phyloP scores from a whole-genome alignment of 2,797 vertebrate genomes.

The Platyrinchus mystaceus region DNA sequence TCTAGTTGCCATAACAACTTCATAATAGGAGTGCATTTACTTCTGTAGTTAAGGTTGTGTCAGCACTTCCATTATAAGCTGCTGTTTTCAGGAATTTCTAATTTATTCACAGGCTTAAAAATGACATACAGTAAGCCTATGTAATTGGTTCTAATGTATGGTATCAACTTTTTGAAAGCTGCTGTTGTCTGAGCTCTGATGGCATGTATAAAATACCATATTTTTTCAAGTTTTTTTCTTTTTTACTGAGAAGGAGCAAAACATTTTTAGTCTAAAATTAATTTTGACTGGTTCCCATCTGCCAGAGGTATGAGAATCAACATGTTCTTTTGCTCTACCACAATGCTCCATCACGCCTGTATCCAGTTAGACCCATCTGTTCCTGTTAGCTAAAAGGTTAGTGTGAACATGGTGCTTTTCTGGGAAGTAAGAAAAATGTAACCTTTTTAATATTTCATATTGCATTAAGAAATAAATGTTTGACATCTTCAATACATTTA shows the following conservation, averaged over 20 bases:
- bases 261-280: constrained; percentile 33
- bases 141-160: constrained; percentile 2
- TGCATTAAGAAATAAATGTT: not conserved
- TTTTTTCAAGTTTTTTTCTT: not conserved
- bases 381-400: constrained; percentile 27
- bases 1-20: constrained; percentile 80
- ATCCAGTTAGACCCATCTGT: constrained; percentile 50
- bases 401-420: not conserved
- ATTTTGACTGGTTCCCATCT: constrained; percentile 46
- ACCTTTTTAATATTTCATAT: not conserved
- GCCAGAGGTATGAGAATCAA: constrained; percentile 44
- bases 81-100: constrained; percentile 69
- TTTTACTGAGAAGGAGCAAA: not conserved
- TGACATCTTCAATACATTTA: not conserved
- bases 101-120: constrained; percentile 50
- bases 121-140: not conserved
- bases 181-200: constrained; percentile 15
- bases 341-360: not conserved
- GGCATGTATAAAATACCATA: not conserved
- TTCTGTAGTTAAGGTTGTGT: constrained; percentile 67
- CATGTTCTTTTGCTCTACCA: constrained; percentile 19
- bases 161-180: not conserved
- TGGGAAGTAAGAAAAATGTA: not conserved
- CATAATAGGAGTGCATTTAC: constrained; percentile 63
- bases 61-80: constrained; percentile 66